Base-by-base conservation (phyloP, 2,888 invertebrate species). In the Balanococcus diminutus region DNA sequence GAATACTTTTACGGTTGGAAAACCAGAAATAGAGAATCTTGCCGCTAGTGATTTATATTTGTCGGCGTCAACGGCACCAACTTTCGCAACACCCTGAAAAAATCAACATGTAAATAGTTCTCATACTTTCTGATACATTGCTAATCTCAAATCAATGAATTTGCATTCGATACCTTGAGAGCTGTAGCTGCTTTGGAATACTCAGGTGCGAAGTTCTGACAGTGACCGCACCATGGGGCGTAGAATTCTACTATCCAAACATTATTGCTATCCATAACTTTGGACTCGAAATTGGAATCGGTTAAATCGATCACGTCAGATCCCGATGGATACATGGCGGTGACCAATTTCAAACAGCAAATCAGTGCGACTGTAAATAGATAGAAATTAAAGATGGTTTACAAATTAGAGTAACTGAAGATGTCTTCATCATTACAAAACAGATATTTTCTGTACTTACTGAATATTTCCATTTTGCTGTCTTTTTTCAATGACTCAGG, bases 1-100 rank as follows among this genome's bases (percentile, higher is more conserved):
- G 90, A 99, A 98, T 79, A 99, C 94, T 90, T 99, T 99, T 87
- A 99, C 94, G 0, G 98, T 97, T 2, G 99, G 99, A 90, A 98
- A 99, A 82, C 99, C 98, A 88, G 92, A 91, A 46, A 99, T 94
- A 67, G 94, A 94, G 91, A 93, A 99, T 88, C 94, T 93, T 0
- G 93, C 92, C 42, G 94, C 95, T 0, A 98, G 90, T 5, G 94
- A 93, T 89, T 95, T 94, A 89, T 98, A 95, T 82, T 96, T 93
- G 89, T 98, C 98, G 67, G 96, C 96, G 91, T 99, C 95, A 0
- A 99, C 94, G 6, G 96, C 96, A 82, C 98, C 99, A 5, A 99
- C 95, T 92, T 97, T 98, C 0, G 95, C 94, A 16, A 98, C 92
- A 87, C 99, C 98, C 94, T 96, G 89, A 67, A 28, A 67, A 67